These are phyloP conservation scores for Hydroisotoma schaefferi DNA, from an alignment of 2,888 invertebrate species.

Conservation along the genomic window DNA sequence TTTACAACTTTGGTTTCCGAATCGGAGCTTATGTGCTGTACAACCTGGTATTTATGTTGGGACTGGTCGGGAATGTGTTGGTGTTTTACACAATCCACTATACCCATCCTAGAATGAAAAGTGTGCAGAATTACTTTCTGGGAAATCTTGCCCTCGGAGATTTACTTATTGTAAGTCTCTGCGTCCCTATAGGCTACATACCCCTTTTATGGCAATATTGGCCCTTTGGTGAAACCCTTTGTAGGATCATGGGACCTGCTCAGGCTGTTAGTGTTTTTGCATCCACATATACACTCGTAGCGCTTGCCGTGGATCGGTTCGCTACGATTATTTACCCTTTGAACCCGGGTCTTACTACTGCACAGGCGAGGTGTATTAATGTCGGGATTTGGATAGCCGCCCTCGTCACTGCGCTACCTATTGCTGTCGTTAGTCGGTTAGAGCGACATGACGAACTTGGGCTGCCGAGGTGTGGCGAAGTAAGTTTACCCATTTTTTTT, in stretches of 20 bases:
- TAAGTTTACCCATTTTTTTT: too few species aligned
- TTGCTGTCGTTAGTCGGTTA: conserved; percentile 64
- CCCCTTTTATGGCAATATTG: conserved; percentile 71
- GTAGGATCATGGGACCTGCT: conserved; percentile 58
- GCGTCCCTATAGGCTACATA: conserved; percentile 85
- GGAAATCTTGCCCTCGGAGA: conserved; percentile 85
- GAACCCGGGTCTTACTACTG: conserved; percentile 67
- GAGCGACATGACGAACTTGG: conserved; percentile 15
- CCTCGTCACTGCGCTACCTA: conserved; percentile 66
- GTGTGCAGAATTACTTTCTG: conserved; percentile 86
- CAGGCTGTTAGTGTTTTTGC: conserved; percentile 55
- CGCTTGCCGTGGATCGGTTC: conserved; percentile 84
- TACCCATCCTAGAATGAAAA: conserved; percentile 77
- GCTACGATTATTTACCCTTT: conserved; percentile 85
- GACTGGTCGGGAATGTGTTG: conserved; percentile 27
- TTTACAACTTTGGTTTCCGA: too few species aligned
- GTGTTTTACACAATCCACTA: conserved; percentile 71
- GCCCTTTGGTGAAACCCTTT: conserved; percentile 80
- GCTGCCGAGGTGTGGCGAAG: conserved; percentile 31
- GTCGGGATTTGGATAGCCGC: conserved; percentile 71
- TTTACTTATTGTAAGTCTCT: conserved; percentile 81
- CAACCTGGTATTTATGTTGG: conserved; percentile 22
- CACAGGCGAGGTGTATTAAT: conserved; percentile 65
- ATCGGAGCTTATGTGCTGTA: conserved; percentile 21
- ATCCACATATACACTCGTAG: conserved; percentile 83